A percentile compares a stretch with the other conserved stretches of the same genome.
phyloP scores from a whole-genome alignment of 2,888 invertebrate genomes.

The Pterostichus niger region DNA sequence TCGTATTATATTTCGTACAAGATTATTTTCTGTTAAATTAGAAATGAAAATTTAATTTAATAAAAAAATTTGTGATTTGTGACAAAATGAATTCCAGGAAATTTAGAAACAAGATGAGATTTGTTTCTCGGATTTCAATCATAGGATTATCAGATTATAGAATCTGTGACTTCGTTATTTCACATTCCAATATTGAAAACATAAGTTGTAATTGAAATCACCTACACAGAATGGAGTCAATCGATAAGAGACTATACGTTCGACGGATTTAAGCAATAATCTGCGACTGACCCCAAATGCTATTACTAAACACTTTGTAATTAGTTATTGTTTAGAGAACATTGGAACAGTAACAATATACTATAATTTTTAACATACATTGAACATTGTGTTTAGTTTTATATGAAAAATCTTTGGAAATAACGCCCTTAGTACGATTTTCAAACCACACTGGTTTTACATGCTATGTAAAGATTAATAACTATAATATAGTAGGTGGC shows the following conservation, averaged over 20 bases:
- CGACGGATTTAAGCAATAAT: conserved; percentile 17
- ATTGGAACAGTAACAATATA: not conserved
- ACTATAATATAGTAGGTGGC: too few species aligned
- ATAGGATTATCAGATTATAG: conserved; percentile 18
- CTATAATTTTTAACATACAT: not conserved
- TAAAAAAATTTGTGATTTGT: not conserved
- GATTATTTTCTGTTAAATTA: conserved; percentile 4
- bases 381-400: not conserved
- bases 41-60: not conserved
- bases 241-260: conserved; percentile 27
- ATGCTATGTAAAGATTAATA: not conserved
- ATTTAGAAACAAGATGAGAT: conserved; percentile 14
- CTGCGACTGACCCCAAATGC: conserved; percentile 4
- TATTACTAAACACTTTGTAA: conserved; percentile 1
- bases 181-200: conserved; percentile 19
- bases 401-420: not conserved
- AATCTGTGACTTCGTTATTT: conserved; percentile 30
- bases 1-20: not conserved
- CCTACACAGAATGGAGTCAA: not conserved
- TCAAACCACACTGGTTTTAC: not conserved
- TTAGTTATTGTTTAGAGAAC: conserved; percentile 8
- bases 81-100: not conserved
- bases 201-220: conserved; percentile 34
- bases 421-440: not conserved
- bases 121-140: conserved; percentile 27